These are phyloP conservation scores for Pecten maximus DNA, from an alignment of 2,888 invertebrate genomes.

Conservation along the genomic window DNA sequence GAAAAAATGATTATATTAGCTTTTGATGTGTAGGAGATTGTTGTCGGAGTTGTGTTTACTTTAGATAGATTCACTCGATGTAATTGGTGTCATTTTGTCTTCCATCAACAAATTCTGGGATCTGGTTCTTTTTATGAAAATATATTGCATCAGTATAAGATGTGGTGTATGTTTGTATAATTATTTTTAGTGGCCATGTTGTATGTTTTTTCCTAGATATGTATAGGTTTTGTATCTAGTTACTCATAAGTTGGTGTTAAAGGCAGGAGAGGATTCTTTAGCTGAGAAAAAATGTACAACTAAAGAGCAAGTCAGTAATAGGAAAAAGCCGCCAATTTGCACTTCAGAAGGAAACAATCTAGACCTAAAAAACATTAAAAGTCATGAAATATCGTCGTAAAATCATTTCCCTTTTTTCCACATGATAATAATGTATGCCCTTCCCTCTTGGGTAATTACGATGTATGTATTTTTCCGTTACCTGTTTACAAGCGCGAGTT, in stretches of 20 bases:
- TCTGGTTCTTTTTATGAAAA: conserved; percentile 24
- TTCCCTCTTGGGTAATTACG: not conserved
- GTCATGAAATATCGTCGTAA: not conserved
- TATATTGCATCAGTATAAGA: not conserved
- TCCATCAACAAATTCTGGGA: not conserved
- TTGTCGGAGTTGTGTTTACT: conserved; percentile 14
- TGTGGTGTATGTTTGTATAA: not conserved
- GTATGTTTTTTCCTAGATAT: not conserved
- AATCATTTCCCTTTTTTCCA: not conserved
- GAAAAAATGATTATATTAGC: not conserved
- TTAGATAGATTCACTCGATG: not conserved
- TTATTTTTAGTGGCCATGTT: not conserved
- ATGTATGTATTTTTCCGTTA: not conserved
- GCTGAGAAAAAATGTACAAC: not conserved
- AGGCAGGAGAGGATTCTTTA: not conserved
- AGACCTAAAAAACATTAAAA: not conserved
- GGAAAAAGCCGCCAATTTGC: not conserved
- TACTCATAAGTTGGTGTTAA: not conserved
- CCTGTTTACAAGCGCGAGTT: not conserved
- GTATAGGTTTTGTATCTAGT: not conserved
- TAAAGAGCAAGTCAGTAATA: not conserved
- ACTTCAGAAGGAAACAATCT: not conserved
- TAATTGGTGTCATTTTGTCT: conserved; percentile 11
- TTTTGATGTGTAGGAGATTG: not conserved
- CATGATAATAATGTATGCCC: not conserved